These are phyloP conservation scores for Aphidius ervi DNA, from an alignment of 1,140 invertebrate species.

Conservation along the genomic window DNA sequence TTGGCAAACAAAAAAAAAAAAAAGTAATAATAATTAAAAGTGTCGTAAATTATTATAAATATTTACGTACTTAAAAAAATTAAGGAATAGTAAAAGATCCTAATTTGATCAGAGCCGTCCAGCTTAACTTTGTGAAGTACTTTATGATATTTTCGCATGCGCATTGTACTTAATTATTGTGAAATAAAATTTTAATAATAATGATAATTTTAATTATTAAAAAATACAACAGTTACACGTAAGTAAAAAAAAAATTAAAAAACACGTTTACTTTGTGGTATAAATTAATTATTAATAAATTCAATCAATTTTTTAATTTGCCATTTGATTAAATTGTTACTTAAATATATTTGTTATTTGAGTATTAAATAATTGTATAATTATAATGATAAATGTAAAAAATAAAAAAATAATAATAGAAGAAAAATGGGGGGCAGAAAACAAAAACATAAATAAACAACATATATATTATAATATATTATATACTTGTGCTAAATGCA, in stretches of 20 bases:
- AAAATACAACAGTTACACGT: too few species aligned
- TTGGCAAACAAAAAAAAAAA: not conserved
- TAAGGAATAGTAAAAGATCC: constrained; percentile 34
- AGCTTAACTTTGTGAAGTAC: constrained; percentile 53
- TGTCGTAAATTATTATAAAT: constrained; percentile 27
- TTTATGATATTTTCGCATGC: constrained; percentile 50
- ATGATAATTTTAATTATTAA: not conserved
- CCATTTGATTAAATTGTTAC: too few species aligned
- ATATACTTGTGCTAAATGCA: too few species aligned
- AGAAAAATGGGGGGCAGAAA: too few species aligned
- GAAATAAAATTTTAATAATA: not conserved
- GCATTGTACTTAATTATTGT: constrained; percentile 24
- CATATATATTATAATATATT: not conserved
- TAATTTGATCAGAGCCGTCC: constrained; percentile 56
- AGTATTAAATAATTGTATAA: too few species aligned
- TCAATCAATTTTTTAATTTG: too few species aligned
- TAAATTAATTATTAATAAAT: too few species aligned
- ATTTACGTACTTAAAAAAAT: constrained; percentile 43
- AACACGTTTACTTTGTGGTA: too few species aligned
- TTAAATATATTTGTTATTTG: too few species aligned
- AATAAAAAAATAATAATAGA: too few species aligned
- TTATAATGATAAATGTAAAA: too few species aligned
- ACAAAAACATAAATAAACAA: not conserved
- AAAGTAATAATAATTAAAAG: not conserved
- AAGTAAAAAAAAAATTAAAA: too few species aligned